Conservation (phyloP, 2,888 invertebrate species). For the Chloromyia formosa region DNA sequence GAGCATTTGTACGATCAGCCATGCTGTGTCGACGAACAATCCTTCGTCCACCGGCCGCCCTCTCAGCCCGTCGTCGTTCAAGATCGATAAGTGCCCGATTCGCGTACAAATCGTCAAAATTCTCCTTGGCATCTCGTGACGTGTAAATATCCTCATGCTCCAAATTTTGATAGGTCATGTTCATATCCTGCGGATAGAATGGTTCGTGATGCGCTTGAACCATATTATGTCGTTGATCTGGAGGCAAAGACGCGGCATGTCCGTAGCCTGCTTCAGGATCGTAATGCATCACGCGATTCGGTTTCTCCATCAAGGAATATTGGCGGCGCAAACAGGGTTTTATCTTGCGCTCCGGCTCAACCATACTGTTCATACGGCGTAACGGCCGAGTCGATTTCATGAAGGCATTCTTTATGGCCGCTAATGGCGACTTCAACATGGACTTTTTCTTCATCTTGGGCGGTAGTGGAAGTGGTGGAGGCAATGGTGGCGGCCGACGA, state of each 20-base stretch:
- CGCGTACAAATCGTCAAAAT: constrained; percentile 62
- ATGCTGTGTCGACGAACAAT: constrained; percentile 63
- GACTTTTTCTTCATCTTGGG: constrained; percentile 63
- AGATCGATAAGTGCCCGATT: constrained; percentile 63
- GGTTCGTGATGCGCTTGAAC: constrained; percentile 47
- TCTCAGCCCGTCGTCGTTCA: constrained; percentile 59
- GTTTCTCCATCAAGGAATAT: constrained; percentile 63
- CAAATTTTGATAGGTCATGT: constrained; percentile 62
- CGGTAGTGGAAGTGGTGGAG: constrained; percentile 58
- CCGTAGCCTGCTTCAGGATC: constrained; percentile 56
- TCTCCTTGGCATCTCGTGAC: constrained; percentile 52
- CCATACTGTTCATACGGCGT: constrained; percentile 63
- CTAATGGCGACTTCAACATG: constrained; percentile 61
- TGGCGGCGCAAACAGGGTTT: constrained; percentile 60
- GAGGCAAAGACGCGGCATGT: constrained; percentile 18
- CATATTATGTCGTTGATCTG: constrained; percentile 1
- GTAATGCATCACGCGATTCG: constrained; percentile 59
- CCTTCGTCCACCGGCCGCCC: constrained; percentile 53
- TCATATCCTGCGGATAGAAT: constrained; percentile 55
- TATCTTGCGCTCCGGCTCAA: constrained; percentile 59
- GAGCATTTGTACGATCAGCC: constrained; percentile 58
- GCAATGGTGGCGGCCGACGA: constrained; percentile 44
- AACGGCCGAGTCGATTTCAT: constrained; percentile 61
- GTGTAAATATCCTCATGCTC: constrained; percentile 63
- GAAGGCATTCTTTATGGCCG: constrained; percentile 62